phyloP scores from a whole-genome alignment of 2,113 vertebrate genomes.

The Thomomys bottae region DNA sequence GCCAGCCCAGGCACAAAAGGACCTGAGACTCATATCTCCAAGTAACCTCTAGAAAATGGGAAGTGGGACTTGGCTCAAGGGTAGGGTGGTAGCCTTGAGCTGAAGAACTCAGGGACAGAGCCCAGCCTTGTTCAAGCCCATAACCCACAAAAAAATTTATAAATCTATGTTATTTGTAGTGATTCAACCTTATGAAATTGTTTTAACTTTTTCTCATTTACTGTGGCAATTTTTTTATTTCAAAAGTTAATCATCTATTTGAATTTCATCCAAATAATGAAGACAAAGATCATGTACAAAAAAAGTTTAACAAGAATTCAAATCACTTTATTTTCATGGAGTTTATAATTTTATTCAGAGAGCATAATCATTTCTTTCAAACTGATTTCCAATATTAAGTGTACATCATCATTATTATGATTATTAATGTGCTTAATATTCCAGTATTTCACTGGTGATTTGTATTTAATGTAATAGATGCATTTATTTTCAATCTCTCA shows the following conservation, averaged over 20 bases:
- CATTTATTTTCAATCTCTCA: not conserved
- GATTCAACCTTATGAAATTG: not conserved
- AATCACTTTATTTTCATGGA: conserved; percentile 7
- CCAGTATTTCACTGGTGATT: not conserved
- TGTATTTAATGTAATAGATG: not conserved
- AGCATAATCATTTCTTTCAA: not conserved
- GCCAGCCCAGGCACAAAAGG: too few relatives aligned
- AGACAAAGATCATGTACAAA: not conserved
- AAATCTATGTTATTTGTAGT: not conserved
- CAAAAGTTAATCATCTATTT: not conserved
- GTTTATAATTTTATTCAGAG: conserved; percentile 16
- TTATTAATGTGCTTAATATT: not conserved
- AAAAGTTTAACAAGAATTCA: not conserved
- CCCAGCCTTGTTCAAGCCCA: too few relatives aligned
- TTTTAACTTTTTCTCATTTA: conserved; percentile 17
- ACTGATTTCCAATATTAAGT: not conserved
- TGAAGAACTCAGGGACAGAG: too few relatives aligned
- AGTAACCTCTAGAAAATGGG: too few relatives aligned
- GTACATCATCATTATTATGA: not conserved
- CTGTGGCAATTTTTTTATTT: not conserved
- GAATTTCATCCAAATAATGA: conserved; percentile 11
- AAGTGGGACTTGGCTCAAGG: too few relatives aligned
- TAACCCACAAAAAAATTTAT: conserved; percentile 7
- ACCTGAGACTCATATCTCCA: too few relatives aligned
- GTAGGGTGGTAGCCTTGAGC: too few relatives aligned